A percentile compares a stretch with the other conserved stretches of the same genome.
phyloP scores from a whole-genome alignment of 1,140 invertebrate species.

The Drosophila paulistorum region DNA sequence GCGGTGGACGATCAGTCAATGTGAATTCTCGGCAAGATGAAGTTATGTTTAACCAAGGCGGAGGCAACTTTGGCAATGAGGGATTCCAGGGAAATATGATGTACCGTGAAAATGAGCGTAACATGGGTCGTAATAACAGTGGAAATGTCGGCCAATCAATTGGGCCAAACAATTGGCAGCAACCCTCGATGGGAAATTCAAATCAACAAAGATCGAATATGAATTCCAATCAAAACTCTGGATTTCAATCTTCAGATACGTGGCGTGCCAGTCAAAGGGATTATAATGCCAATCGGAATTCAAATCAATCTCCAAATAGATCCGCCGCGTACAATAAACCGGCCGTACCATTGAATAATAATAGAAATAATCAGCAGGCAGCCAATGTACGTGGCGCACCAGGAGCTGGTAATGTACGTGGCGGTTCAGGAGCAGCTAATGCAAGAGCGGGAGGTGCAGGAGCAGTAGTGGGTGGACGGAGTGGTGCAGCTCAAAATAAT shows the following conservation, averaged over 20 bases:
- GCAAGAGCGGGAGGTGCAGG: background rate
- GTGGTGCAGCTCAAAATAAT: background rate
- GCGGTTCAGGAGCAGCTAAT: no score
- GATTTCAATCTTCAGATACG: slow-evolving; percentile 4
- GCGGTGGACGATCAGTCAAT: background rate
- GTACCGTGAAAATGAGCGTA: background rate
- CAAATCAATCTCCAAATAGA: background rate
- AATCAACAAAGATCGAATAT: background rate
- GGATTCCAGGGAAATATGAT: background rate
- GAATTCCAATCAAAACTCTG: background rate
- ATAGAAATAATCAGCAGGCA: background rate
- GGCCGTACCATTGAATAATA: background rate
- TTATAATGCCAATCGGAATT: slow-evolving; percentile 6
- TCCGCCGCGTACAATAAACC: background rate
- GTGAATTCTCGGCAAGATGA: background rate
- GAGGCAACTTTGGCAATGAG: background rate
- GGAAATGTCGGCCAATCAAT: background rate
- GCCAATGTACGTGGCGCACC: background rate
- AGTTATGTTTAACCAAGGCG: background rate
- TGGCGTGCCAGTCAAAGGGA: slow-evolving; percentile 11
- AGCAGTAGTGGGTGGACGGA: background rate
- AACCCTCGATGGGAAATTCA: background rate
- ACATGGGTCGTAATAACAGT: background rate
- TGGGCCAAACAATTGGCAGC: background rate
- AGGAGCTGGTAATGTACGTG: no score